Conservation (phyloP, 2,888 invertebrate genomes). For the Leptinotarsa haldemani region DNA sequence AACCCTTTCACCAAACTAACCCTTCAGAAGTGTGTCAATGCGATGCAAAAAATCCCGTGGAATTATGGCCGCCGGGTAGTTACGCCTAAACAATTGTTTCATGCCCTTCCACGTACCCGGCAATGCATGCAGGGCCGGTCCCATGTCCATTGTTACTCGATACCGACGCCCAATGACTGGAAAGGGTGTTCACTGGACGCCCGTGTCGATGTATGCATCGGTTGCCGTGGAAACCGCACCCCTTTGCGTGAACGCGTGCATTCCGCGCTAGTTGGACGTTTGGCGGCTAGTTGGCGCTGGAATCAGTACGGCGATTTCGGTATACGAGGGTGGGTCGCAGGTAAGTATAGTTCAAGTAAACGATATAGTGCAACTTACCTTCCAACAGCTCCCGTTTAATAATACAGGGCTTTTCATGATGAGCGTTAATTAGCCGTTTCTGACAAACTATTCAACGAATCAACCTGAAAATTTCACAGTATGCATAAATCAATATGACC, state of each 20-base stretch:
- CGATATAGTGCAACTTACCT: no score
- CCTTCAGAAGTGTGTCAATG: conserved; percentile 40
- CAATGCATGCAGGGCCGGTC: conserved; percentile 55
- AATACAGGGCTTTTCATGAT: no score
- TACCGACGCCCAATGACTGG: conserved; percentile 56
- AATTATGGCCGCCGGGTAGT: conserved; percentile 54
- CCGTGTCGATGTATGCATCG: conserved; percentile 47
- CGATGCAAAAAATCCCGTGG: conserved; percentile 26
- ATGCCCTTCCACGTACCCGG: conserved; percentile 52
- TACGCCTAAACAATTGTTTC: conserved; percentile 60
- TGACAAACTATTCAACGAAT: no score
- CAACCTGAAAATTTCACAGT: no score
- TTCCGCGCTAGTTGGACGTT: neutral
- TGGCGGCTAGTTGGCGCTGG: conserved; percentile 28
- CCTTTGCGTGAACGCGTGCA: conserved; percentile 41
- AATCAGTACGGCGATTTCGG: conserved; percentile 9
- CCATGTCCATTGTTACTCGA: conserved; percentile 52
- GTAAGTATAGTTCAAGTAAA: no score
- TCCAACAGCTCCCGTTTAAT: no score
- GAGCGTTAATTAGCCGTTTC: no score
- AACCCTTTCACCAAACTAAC: conserved; percentile 36
- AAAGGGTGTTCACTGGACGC: conserved; percentile 60
- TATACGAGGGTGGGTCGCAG: neutral
- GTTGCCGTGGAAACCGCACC: conserved; percentile 58
- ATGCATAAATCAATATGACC: no score